Conservation (phyloP, 2,888 invertebrate genomes). For the Cerastoderma edule region DNA sequence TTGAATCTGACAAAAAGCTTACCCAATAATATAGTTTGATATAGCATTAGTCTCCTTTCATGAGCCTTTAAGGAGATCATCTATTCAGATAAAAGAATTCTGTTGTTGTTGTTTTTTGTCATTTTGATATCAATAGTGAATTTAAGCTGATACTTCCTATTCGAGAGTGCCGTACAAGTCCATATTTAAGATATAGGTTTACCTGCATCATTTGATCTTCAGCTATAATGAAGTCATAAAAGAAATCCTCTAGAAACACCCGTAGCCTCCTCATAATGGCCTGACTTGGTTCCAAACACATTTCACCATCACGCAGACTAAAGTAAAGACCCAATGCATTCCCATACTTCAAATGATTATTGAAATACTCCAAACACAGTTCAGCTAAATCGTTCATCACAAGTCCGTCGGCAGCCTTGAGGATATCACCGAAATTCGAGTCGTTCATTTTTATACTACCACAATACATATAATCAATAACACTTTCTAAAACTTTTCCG, state of each 20-base stretch:
- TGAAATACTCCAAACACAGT: conserved; percentile 12
- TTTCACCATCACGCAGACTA: conserved; percentile 21
- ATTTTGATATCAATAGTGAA: too few relatives aligned
- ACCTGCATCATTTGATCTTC: conserved; percentile 46
- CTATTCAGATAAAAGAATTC: too few relatives aligned
- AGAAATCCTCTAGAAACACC: conserved; percentile 31
- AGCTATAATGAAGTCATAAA: conserved; percentile 37
- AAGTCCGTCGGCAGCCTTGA: conserved; percentile 37
- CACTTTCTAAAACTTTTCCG: conserved; percentile 25
- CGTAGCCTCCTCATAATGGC: conserved; percentile 21
- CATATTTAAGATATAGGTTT: neutral
- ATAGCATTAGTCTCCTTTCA: too few relatives aligned
- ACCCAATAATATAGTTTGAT: too few relatives aligned
- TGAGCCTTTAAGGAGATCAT: too few relatives aligned
- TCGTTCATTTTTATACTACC: conserved; percentile 38
- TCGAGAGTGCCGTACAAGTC: neutral
- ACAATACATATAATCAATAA: conserved; percentile 51
- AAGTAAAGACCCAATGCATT: conserved; percentile 44
- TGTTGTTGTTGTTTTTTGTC: too few relatives aligned
- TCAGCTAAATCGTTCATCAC: conserved; percentile 39
- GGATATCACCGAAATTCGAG: conserved; percentile 30
- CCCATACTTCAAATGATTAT: conserved; percentile 18
- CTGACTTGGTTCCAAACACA: neutral
- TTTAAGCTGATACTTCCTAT: too few relatives aligned
- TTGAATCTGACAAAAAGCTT: too few relatives aligned